A percentile compares a stretch with the other conserved stretches of the same genome.
Conservation (phyloP, 2,888 invertebrate species). For the Megamerina dolium region DNA sequence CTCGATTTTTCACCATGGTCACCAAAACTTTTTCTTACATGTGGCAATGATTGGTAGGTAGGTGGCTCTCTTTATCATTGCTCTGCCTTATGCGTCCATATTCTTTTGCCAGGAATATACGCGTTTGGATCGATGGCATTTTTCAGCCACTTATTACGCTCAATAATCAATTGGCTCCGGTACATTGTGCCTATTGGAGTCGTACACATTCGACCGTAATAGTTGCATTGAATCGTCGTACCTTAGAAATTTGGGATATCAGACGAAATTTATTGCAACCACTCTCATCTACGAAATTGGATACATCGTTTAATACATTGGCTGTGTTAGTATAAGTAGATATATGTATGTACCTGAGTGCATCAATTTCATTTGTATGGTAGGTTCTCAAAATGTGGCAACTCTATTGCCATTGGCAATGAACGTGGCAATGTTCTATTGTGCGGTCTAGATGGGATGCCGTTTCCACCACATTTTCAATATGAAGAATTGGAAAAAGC, state of each 20-base stretch:
- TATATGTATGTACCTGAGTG: neutral
- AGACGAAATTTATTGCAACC: constrained; percentile 67
- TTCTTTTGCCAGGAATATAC: constrained; percentile 50
- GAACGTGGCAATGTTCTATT: constrained; percentile 61
- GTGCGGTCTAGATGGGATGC: constrained; percentile 67
- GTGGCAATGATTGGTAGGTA: constrained; percentile 66
- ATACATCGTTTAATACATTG: constrained; percentile 33
- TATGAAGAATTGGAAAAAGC: constrained; percentile 59
- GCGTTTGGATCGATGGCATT: constrained; percentile 71
- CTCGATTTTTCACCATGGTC: constrained; percentile 71
- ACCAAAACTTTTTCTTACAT: constrained; percentile 62
- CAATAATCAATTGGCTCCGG: constrained; percentile 48
- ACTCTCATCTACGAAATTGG: constrained; percentile 32
- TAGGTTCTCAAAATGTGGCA: constrained; percentile 61
- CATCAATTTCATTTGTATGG: neutral
- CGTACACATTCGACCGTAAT: constrained; percentile 70
- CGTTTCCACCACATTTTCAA: constrained; percentile 66
- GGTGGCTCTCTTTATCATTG: neutral
- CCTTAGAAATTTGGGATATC: constrained; percentile 74
- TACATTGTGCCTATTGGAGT: constrained; percentile 63
- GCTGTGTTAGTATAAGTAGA: constrained; percentile 31
- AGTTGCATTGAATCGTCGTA: constrained; percentile 59
- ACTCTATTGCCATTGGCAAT: constrained; percentile 65
- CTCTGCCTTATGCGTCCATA: neutral
- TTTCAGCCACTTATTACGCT: constrained; percentile 58